Evolutionary conservation across 2,113 vertebrate species (phyloP).

Genomic region (Corythaeola cristata): DNA sequence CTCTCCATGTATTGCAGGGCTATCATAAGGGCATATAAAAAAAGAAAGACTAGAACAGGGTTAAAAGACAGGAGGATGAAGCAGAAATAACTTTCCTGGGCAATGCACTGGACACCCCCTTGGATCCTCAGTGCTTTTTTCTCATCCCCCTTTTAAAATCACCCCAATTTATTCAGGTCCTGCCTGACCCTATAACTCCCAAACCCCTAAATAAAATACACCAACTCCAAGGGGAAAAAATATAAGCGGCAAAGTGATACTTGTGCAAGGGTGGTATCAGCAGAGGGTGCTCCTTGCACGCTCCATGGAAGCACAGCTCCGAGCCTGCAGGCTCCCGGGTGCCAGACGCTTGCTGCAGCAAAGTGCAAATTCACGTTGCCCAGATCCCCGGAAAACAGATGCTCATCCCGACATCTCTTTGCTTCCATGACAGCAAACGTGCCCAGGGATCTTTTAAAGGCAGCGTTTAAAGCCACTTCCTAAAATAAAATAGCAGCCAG

Average conservation of each 20-base stretch:
- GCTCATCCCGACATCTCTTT: background rate
- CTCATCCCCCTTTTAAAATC: background rate
- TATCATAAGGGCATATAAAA: background rate
- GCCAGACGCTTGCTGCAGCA: background rate
- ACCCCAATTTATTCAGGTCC: background rate
- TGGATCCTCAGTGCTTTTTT: background rate
- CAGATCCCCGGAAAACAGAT: background rate
- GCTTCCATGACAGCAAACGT: background rate
- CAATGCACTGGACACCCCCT: background rate
- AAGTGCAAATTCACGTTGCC: background rate
- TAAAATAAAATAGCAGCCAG: background rate
- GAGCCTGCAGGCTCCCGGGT: accelerated
- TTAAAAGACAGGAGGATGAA: background rate
- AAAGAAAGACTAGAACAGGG: background rate
- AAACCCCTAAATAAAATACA: background rate
- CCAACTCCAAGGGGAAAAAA: background rate
- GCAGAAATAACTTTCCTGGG: background rate
- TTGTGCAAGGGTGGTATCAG: background rate
- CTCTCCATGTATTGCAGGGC: background rate
- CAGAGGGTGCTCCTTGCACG: background rate
- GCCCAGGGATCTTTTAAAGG: background rate
- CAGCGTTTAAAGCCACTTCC: background rate
- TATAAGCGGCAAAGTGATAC: accelerated
- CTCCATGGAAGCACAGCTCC: accelerated
- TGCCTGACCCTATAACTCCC: background rate